Base-by-base conservation (phyloP, 2,113 vertebrate genomes). In the Pleuronectes platessa region DNA sequence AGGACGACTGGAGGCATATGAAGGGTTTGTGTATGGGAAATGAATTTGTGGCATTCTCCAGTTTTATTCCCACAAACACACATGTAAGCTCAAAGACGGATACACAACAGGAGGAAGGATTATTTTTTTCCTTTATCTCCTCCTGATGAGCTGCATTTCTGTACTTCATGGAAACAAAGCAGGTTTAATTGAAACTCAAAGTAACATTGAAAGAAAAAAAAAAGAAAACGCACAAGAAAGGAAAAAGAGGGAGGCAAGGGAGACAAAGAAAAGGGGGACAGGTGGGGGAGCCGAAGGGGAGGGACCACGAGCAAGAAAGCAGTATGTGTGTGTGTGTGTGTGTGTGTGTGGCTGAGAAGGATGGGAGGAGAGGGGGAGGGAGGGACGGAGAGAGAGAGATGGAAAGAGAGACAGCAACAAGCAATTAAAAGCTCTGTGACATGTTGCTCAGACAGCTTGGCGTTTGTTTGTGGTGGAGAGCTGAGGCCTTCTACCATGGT, bases 351-450 rank as follows among this genome's bases (percentile, higher is more conserved):
- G 81, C 53, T 63, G 75, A 78, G 76, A 42, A 47, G 54, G 67
- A 55, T 62, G 66, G 74, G 65, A 71, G 35, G 77, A 74, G 69
- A 56, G 64, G 4, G n/a, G 20, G 74, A 26, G 45, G 23, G 62
- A 68, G 49, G 67, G 73, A 72, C 78, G 85, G 86, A 86, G 81
- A 47, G 60, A 31, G 58, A 55, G 49, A 61, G 51, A 49, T n/a
- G 45, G 62, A 74, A 27, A 79, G 73, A 79, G 81, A 89, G 85
- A 92, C 72, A 87, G 83, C 76, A 90, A 90, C 91, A 91, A 89
- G 92, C 89, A 92, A 94, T 93, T 93, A 93, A 92, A 91, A 89
- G 90, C 89, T 85, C 64, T 72, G 87, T 92, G 92, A 92, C 91
- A 92, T 89, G 91, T 86, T 88, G 89, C 88, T 86, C 74, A 82